Conservation (phyloP, 2,113 vertebrate species). For the Xenopus borealis region DNA sequence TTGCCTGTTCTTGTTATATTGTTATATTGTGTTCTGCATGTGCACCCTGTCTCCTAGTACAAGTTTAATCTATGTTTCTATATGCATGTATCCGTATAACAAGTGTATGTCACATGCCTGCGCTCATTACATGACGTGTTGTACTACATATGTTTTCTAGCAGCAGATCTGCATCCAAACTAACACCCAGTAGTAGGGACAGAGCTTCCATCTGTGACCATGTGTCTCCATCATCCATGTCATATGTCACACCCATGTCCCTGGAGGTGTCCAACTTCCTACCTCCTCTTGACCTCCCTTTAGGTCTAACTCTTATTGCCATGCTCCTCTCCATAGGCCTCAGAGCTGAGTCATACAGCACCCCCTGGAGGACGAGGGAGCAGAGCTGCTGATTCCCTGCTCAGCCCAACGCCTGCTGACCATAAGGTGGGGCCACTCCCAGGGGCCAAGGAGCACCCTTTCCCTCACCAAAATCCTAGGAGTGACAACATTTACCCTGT, state of each 20-base stretch:
- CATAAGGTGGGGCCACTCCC: constrained; percentile 85
- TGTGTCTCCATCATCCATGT: constrained; percentile 29
- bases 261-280: constrained; percentile 22
- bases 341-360: constrained; percentile 69
- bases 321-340: constrained; percentile 71
- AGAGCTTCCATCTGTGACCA: constrained; percentile 27
- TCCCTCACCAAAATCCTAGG: constrained; percentile 16
- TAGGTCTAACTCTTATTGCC: constrained; percentile 60
- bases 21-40: constrained; percentile 23
- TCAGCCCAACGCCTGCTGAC: constrained; percentile 78
- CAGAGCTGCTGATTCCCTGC: constrained; percentile 80
- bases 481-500: background rate
- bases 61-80: constrained; percentile 9
- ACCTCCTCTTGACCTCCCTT: constrained; percentile 31
- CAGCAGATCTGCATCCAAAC: constrained; percentile 18
- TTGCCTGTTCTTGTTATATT: background rate
- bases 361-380: constrained; percentile 86
- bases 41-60: background rate
- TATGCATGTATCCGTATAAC: constrained; percentile 21
- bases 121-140: constrained; percentile 14
- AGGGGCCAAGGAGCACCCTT: constrained; percentile 48
- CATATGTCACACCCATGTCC: constrained; percentile 21
- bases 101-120: constrained; percentile 6
- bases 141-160: background rate
- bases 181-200: constrained; percentile 24